phyloP scores from a whole-genome alignment of 2,888 invertebrate genomes.

The Arrhopalites spinosus region DNA sequence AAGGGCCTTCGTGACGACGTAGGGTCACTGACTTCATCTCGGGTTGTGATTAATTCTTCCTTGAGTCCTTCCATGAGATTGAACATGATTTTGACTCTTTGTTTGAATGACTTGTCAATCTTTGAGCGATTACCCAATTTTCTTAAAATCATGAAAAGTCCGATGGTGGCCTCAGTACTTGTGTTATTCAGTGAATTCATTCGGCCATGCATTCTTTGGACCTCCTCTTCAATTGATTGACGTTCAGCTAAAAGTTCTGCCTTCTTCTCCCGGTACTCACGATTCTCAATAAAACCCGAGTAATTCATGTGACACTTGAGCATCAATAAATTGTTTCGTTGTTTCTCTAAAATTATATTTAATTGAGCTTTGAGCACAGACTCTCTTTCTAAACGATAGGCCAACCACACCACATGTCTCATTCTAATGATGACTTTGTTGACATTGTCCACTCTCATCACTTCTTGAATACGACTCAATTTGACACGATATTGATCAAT shows the following conservation, averaged over 20 bases:
- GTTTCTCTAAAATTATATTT: slow-evolving; percentile 18
- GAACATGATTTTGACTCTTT: slow-evolving; percentile 31
- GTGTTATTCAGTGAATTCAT: slow-evolving; percentile 8
- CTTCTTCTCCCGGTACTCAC: slow-evolving; percentile 18
- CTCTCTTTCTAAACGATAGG: slow-evolving; percentile 7
- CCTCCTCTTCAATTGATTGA: slow-evolving; percentile 9
- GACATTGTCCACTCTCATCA: slow-evolving; percentile 19
- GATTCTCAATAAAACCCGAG: slow-evolving; percentile 13
- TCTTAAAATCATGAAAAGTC: slow-evolving; percentile 3
- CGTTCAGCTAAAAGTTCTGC: slow-evolving; percentile 12
- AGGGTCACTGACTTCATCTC: slow-evolving; percentile 13
- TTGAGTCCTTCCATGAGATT: slow-evolving; percentile 25
- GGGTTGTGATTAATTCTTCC: slow-evolving; percentile 2
- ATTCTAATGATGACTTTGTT: slow-evolving; percentile 26
- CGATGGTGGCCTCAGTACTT: slow-evolving; percentile 21
- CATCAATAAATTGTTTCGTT: slow-evolving; percentile 20
- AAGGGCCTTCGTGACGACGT: background rate
- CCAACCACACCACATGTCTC: slow-evolving; percentile 17
- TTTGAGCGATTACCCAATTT: slow-evolving; percentile 21
- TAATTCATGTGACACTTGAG: slow-evolving; percentile 30
- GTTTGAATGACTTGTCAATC: slow-evolving; percentile 3
- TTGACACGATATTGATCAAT: slow-evolving; percentile 3
- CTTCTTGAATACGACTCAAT: slow-evolving; percentile 6
- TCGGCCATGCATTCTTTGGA: slow-evolving; percentile 6
- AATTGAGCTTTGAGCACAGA: slow-evolving; percentile 13